Evolutionary conservation across 37 sponge, comb jelly and placozoan genomes (phyloP), one percentile per base, ranked within the genome.

Genomic region (Agelas oroides): DNA sequence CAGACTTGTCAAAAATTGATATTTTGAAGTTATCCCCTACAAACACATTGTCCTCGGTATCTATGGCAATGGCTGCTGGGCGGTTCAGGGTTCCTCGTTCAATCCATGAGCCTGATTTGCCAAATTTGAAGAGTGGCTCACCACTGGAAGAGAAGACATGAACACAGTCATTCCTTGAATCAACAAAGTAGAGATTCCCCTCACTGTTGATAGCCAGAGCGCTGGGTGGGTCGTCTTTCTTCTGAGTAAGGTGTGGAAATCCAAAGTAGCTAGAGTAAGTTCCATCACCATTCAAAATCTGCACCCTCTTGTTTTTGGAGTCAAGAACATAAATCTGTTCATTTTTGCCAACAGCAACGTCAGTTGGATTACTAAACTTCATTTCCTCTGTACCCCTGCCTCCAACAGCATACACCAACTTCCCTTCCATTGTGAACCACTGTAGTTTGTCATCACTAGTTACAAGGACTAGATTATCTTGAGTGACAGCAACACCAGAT

Each of bases 21-120:
- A 46, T 8, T 5, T 58, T 36, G 1, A 61, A 35, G 0, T 0
- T 37, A 77, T 21, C 40, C 17, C 80, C 80, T 24, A 80, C 69
- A 67, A 41, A 80, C 31, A 67, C 80, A 17, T 80, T 46, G 68
- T 80, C 80, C 38, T 80, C 33, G 17, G 24, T 30, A 41, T 80
- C 80, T 41, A 80, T 52, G 25, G 80, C 69, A 30, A 80, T 52
- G 15, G 80, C 24, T 12, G 21, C 18, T 25, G 80, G 80, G 23
- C 23, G 1, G 53, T 27, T 34, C 11, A 80, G 80, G 0, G 69
- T 13, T 8, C 46, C 32, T 2, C 53, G 68, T 28, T 27, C 18
- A 52, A 66, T 28, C 0, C 12, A 0, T 12, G 27, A 1, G n/a
- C 80, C 80, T n/a, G 80, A 53, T 13, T 41, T 53, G 53, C 80